Conservation (phyloP, 2,113 vertebrate species). For the Conger conger region DNA sequence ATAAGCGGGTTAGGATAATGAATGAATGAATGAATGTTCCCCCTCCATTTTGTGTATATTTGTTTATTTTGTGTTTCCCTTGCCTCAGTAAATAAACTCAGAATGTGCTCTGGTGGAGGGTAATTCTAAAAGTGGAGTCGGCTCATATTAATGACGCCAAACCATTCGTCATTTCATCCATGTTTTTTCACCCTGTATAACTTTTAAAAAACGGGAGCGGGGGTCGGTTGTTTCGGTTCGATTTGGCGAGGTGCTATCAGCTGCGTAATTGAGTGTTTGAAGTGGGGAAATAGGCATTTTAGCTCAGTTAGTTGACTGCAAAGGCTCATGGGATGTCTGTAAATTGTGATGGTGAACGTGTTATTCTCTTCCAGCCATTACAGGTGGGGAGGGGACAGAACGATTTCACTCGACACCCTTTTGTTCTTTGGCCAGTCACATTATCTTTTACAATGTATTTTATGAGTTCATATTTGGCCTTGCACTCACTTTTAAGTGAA, state of each 20-base stretch:
- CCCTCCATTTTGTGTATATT: constrained; percentile 30
- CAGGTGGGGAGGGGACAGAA: not conserved
- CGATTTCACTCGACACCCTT: not conserved
- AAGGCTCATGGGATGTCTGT: constrained; percentile 32
- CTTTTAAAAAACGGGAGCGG: not conserved
- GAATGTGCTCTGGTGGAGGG: constrained; percentile 33
- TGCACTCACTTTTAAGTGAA: not conserved
- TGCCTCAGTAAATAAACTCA: constrained; percentile 39
- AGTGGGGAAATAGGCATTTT: constrained; percentile 35
- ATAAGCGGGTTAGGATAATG: too few relatives aligned
- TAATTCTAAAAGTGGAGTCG: constrained; percentile 42
- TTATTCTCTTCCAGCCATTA: not conserved
- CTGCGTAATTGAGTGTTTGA: constrained; percentile 45
- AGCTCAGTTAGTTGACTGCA: constrained; percentile 32
- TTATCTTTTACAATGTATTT: not conserved
- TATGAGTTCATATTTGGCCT: not conserved
- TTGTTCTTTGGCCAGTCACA: not conserved
- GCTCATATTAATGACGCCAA: constrained; percentile 36
- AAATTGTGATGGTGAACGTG: not conserved
- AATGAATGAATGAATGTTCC: not conserved
- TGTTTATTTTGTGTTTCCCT: constrained; percentile 35
- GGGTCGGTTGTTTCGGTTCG: constrained; percentile 31
- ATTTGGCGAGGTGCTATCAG: constrained; percentile 30
- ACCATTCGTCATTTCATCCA: not conserved
- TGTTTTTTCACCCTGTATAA: not conserved